Evolutionary conservation across 1,140 invertebrate species (phyloP).

Genomic region (Drosophila arawakana): DNA sequence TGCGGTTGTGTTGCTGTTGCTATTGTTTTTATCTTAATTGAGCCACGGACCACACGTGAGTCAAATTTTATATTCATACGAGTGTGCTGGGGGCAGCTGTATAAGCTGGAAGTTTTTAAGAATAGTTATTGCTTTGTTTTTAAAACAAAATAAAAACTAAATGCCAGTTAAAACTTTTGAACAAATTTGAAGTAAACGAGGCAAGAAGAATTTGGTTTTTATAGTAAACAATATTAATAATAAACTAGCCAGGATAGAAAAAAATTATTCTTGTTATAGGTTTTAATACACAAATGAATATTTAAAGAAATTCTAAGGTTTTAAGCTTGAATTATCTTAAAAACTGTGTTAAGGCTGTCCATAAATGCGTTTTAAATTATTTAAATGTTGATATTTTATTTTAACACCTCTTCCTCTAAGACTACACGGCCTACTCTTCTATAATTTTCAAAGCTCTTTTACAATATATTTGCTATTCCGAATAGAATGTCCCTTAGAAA

Average conservation of each 20-base stretch:
- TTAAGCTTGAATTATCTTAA: too few relatives aligned
- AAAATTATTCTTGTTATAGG: too few relatives aligned
- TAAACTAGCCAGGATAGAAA: too few relatives aligned
- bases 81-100: background rate
- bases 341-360: too few relatives aligned
- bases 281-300: too few relatives aligned
- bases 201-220: too few relatives aligned
- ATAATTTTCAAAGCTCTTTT: background rate
- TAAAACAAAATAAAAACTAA: background rate
- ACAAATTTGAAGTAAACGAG: background rate
- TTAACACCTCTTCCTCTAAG: too few relatives aligned
- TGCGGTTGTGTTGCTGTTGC: constrained; percentile 29
- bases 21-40: constrained; percentile 45
- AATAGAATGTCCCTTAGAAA: constrained; percentile 1
- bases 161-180: background rate
- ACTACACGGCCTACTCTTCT: background rate
- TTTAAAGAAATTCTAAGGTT: too few relatives aligned
- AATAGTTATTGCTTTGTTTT: background rate
- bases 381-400: background rate
- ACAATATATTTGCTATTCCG: too few relatives aligned
- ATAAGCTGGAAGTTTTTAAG: background rate
- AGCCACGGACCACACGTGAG: constrained; percentile 39
- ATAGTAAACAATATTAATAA: too few relatives aligned
- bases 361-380: background rate
- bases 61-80: constrained; percentile 17